phyloP scores from a whole-genome alignment of 2,888 invertebrate species.

The Alloscopus bannaensis region DNA sequence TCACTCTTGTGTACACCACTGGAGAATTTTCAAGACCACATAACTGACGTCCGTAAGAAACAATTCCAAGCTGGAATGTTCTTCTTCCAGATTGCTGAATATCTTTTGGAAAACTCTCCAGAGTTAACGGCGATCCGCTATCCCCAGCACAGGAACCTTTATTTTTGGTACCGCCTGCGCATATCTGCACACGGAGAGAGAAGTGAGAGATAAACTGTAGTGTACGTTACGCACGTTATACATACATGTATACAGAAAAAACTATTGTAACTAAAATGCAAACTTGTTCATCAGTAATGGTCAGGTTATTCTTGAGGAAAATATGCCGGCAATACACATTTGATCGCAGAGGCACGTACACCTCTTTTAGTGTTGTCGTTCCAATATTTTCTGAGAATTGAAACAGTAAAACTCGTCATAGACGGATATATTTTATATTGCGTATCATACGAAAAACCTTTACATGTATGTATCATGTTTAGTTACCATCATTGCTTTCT shows the following conservation, averaged over 20 bases:
- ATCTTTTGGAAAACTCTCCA: constrained; percentile 68
- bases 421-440: no score
- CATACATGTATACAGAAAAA: background rate
- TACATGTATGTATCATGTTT: background rate
- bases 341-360: constrained; percentile 63
- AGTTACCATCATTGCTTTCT: constrained; percentile 68
- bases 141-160: constrained; percentile 73
- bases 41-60: constrained; percentile 72
- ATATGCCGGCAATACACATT: constrained; percentile 63
- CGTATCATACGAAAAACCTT: no score
- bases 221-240: background rate
- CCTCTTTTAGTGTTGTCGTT: constrained; percentile 63
- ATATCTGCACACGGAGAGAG: no score
- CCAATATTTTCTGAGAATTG: constrained; percentile 50
- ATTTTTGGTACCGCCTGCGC: constrained; percentile 71
- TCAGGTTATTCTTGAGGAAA: constrained; percentile 50
- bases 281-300: constrained; percentile 63
- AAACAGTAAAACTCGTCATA: no score
- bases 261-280: constrained; percentile 1
- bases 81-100: constrained; percentile 36
- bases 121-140: constrained; percentile 38
- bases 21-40: constrained; percentile 73
- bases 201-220: constrained; percentile 27
- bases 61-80: constrained; percentile 73
- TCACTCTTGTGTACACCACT: constrained; percentile 73